These are phyloP conservation scores for Psilopogon haemacephalus DNA, from an alignment of 2,113 vertebrate genomes.

Conservation along the genomic window DNA sequence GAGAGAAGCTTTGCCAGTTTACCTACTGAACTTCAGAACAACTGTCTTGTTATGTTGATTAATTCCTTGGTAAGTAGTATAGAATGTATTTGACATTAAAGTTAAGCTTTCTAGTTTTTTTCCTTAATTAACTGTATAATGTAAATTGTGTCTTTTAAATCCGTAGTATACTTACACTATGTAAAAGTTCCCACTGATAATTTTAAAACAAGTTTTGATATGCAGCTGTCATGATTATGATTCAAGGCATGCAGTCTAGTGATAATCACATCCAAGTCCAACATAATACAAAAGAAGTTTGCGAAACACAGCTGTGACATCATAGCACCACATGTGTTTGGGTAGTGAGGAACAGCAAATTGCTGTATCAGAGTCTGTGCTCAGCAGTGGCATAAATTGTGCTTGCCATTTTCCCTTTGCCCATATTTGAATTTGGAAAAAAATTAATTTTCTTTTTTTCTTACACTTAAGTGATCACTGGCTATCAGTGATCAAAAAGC, in stretches of 20 bases:
- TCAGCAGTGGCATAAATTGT: fast-evolving
- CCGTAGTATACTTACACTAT: background rate
- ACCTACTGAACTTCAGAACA: constrained; percentile 85
- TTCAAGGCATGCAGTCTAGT: background rate
- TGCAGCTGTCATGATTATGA: background rate
- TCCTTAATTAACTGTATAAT: background rate
- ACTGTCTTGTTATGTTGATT: constrained; percentile 81
- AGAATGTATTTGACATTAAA: background rate
- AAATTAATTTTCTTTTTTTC: background rate
- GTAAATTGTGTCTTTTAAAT: background rate
- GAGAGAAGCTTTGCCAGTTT: constrained; percentile 90
- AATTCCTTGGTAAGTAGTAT: constrained; percentile 85
- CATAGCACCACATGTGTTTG: background rate
- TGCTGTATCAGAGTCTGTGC: background rate
- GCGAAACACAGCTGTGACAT: background rate
- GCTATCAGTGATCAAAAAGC: background rate
- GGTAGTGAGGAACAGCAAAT: background rate
- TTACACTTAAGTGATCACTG: background rate
- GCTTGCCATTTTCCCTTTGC: background rate
- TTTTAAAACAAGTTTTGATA: background rate
- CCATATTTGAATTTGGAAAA: background rate
- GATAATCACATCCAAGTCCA: background rate
- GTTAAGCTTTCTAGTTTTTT: background rate
- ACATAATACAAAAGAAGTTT: background rate
- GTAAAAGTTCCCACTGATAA: constrained; percentile 9